Percentiles rank a stretch among this genome's conserved stretches.
phyloP scores from a whole-genome alignment of 2,888 invertebrate species.

The Hedychridium roseum region DNA sequence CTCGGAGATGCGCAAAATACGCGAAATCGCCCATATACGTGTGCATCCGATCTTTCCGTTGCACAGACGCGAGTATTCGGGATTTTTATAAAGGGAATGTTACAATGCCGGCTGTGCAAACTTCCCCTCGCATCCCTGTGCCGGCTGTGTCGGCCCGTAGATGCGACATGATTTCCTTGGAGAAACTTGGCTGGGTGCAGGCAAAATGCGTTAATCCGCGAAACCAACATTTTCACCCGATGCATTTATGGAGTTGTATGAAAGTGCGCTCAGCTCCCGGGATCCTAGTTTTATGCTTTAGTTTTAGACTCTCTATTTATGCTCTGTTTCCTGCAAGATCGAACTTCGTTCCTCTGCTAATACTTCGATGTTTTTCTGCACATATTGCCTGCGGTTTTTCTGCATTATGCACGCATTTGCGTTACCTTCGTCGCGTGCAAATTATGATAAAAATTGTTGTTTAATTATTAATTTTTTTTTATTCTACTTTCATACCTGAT shows the following conservation, averaged over 20 bases:
- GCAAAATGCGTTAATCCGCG: too few species aligned
- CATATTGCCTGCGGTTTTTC: neutral
- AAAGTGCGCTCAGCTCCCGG: conserved; percentile 18
- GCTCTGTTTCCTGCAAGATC: conserved; percentile 31
- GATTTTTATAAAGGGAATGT: conserved; percentile 18
- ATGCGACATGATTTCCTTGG: too few species aligned
- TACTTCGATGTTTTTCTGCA: neutral
- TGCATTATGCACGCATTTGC: too few species aligned
- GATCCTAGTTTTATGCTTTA: conserved; percentile 21
- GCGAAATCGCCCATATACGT: too few species aligned
- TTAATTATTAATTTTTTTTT: neutral
- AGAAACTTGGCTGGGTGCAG: too few species aligned
- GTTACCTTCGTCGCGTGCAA: too few species aligned
- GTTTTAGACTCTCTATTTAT: conserved; percentile 34
- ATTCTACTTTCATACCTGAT: neutral
- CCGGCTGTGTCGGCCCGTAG: too few species aligned
- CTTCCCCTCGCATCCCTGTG: conserved; percentile 6
- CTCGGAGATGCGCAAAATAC: too few species aligned
- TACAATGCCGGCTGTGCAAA: conserved; percentile 36
- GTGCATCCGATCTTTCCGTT: neutral
- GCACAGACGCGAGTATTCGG: conserved; percentile 4
- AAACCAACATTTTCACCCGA: conserved; percentile 7
- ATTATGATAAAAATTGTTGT: too few species aligned
- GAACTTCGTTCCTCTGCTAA: conserved; percentile 11
- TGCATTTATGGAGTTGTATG: conserved; percentile 9